Percentiles rank a stretch among this genome's conserved stretches.
Evolutionary conservation across 2,113 vertebrate genomes (phyloP).

Genomic region (Choloepus hoffmanni): DNA sequence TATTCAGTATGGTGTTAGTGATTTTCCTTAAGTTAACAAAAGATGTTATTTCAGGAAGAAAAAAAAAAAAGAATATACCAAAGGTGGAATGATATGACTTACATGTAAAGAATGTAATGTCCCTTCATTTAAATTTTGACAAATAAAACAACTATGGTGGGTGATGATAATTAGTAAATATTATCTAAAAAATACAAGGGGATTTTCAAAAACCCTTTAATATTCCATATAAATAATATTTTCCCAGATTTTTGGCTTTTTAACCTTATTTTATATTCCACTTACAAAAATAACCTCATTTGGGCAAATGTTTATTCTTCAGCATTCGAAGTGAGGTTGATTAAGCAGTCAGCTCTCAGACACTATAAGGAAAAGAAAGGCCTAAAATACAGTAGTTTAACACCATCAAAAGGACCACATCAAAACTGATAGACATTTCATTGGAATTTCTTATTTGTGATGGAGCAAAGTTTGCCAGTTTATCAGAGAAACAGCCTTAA

Average conservation of each 20-base stretch:
- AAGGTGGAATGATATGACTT: not conserved
- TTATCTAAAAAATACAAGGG: conserved; percentile 21
- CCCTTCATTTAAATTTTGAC: not conserved
- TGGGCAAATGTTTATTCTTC: conserved; percentile 62
- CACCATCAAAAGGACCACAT: conserved; percentile 61
- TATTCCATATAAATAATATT: conserved; percentile 44
- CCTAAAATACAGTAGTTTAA: conserved; percentile 59
- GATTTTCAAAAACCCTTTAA: not conserved
- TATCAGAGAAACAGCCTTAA: conserved; percentile 80
- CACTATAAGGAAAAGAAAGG: not conserved
- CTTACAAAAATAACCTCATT: conserved; percentile 42
- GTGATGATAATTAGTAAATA: not conserved
- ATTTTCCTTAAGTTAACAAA: conserved; percentile 36
- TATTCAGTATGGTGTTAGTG: not conserved
- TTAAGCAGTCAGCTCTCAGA: conserved; percentile 14
- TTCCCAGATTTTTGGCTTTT: conserved; percentile 53
- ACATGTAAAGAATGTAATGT: not conserved
- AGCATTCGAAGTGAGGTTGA: conserved; percentile 58
- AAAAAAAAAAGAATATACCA: not conserved
- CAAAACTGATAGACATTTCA: conserved; percentile 62
- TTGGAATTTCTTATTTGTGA: conserved; percentile 67
- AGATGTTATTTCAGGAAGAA: not conserved
- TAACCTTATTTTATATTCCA: conserved; percentile 15
- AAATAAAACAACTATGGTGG: not conserved
- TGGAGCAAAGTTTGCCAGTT: conserved; percentile 68